Evolutionary conservation across 2,888 invertebrate species (phyloP), one percentile per base, ranked within the genome.

Genomic region (Blastobasis lacticolella): DNA sequence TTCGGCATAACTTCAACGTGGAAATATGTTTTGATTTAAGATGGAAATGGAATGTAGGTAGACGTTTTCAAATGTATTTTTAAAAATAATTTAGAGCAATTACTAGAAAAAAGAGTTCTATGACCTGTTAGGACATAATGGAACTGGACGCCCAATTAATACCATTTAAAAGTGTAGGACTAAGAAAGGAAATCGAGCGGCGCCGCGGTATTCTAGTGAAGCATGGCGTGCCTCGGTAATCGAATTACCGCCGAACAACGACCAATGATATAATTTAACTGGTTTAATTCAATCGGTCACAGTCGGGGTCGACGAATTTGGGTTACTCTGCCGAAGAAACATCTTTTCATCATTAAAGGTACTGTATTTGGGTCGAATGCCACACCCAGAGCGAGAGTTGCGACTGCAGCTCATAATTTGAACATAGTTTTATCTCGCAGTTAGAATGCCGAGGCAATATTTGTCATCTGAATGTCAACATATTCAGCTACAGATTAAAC

Each of bases 211-310:
- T 67, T 69, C 71, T 67, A 64, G 55, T 58, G 63, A 59, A 74
- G 67, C 77, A 72, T 76, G 69, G 68, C 75, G 65, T 66, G 69
- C 64, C 68, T 69, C 64, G 60, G 49, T 82, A 82, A 85, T 84
- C 76, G 79, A 85, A 78, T 86, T 82, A 86, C 73, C 57, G 73
- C 42, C n/a, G 42, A 9, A 64, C 72, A 73, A 75, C 73, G 71
- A 74, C 65, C 81, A 84, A 79, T 86, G 81, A 84, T 83, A 85
- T 84, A 83, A 86, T 84, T 86, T 79, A 82, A 79, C 81, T 83
- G 77, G 75, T 79, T 81, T 78, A 85, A 85, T 84, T 79, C 72
- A 78, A 84, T 82, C 74, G 63, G 82, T 75, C 78, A 75, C 79
- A 77, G 80, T 73, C 58, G 79, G 73, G 81, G 78, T 78, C 82